These are phyloP conservation scores for Hydractinia symbiolongicarpus DNA, from an alignment of 30 jellyfish, hydroid and myxozoan species.

Conservation along the genomic window DNA sequence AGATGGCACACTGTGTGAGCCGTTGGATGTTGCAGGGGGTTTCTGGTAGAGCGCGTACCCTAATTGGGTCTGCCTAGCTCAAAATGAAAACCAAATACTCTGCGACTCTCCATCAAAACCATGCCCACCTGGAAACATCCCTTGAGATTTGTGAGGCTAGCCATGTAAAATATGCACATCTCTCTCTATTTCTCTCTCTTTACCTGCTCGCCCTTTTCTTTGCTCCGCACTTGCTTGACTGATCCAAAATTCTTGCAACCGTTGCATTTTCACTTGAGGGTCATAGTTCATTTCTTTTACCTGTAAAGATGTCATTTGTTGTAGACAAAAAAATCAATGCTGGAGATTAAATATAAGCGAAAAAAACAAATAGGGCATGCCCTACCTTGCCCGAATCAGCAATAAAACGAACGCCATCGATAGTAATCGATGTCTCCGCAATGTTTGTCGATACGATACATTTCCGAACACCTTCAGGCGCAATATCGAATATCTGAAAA, in stretches of 20 bases:
- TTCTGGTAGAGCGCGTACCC: no score
- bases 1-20: no score
- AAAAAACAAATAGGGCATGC: not conserved
- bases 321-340: not conserved
- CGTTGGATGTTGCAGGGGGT: no score
- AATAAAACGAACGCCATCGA: conserved; percentile 94
- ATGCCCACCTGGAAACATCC: no score
- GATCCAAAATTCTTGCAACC: conserved; percentile 94
- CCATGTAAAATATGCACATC: no score
- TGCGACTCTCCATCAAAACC: no score
- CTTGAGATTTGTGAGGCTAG: no score
- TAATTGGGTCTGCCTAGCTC: no score
- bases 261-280: conserved; percentile 70
- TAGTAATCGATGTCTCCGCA: conserved; percentile 96
- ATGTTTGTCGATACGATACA: conserved; percentile 92
- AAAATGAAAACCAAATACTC: no score
- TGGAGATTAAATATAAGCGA: not conserved
- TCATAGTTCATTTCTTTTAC: conserved; percentile 91
- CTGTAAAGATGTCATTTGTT: conserved; percentile 26
- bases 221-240: conserved; percentile 99
- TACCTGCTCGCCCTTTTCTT: conserved; percentile 98
- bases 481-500: conserved; percentile 73
- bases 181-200: not conserved
- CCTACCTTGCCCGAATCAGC: conserved; percentile 97
- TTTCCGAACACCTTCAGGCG: conserved; percentile 95